Evolutionary conservation across 2,888 invertebrate genomes (phyloP), one percentile per base, ranked within the genome.

Genomic region (Dendrolimus houi): DNA sequence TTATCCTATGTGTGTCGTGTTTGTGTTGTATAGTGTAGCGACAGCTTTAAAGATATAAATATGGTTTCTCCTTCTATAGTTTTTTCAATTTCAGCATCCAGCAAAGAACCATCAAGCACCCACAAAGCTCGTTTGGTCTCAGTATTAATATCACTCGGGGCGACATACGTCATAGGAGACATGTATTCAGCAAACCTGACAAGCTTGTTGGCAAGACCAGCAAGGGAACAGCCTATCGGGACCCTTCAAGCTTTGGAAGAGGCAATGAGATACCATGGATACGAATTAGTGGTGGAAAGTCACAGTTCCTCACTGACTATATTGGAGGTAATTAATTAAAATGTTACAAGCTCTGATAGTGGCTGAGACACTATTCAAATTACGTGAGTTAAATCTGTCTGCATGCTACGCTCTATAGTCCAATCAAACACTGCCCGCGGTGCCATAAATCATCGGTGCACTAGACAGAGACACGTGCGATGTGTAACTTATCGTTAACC

Each of bases 111-210:
- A 0, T 93, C 93, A 41, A 91, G 92, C 56, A 94, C 93, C 1
- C 92, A 93, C 71, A 94, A 94, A 67, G 93, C 94, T 1, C 92
- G 95, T 55, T 91, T 95, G 54, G 92, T 95, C n/a, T 92, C 93
- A 12, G 93, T 94, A 41, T 81, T 95, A 3, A 91, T 95, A 55
- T 94, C 94, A 56, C 88, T 95, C n/a, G 93, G 94, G 41, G 94
- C 94, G 1, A 95, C 95, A 0, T 95, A 95, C 74, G 95, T 95
- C 7, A 93, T 95, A 55, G 94, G 94, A 0, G 95, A 95, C 75
- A 94, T 95, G 91, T 95, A 95, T 75, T 95, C 95, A 0, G 95
- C 95, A 0, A 95, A 95, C 77, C 79, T 95, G 61, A 95, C 95
- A 9, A 95, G 95, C 3, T 85, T 95, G 40, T 88, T 95, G 59